Evolutionary conservation across 2,888 invertebrate species (phyloP), one percentile per base, ranked within the genome.

Genomic region (Monopis laevigella): DNA sequence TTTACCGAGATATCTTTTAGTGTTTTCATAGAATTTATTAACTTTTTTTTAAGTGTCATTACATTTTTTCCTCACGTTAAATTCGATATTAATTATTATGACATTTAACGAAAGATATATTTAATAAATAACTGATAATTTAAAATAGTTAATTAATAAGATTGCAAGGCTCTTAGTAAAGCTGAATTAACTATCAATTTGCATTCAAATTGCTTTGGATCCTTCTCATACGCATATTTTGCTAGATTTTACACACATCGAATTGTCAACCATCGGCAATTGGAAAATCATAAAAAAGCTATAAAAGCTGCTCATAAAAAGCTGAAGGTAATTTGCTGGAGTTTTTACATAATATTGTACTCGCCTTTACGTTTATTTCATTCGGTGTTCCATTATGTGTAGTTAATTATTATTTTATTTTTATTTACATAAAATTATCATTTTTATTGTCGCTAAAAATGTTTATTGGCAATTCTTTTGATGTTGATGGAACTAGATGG

Each of bases 221-320:
- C 60, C 60, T 60, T 62, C 58, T 58, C 59, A 62, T 17, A 30
- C 54, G 56, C 64, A 62, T 67, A 71, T 67, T 69, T 70, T 57
- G 65, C 74, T 78, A 78, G 71, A 73, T 63, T 71, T 74, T 72
- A 74, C 66, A 62, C 61, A 59, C 54, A 55, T 62, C 60, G 59
- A 58, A 71, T 73, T 74, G 72, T 74, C 75, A 71, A 62, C 61
- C 55, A 53, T 59, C 50, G 58, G 71, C 71, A 72, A 78, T 78
- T 71, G 73, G 53, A 67, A 70, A 66, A 48, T 54, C 60, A 73
- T 80, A 77, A 77, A 78, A 75, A 68, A 52, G 55, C 67, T 64
- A 68, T 80, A 77, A 77, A 74, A 58, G 59, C 52, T 47, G 59
- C 55, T 75, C 78, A 73, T 80, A 77, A 80, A 78, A 69, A 58